phyloP scores from a whole-genome alignment of 1,140 invertebrate species.

The Choristoneura fumiferana region DNA sequence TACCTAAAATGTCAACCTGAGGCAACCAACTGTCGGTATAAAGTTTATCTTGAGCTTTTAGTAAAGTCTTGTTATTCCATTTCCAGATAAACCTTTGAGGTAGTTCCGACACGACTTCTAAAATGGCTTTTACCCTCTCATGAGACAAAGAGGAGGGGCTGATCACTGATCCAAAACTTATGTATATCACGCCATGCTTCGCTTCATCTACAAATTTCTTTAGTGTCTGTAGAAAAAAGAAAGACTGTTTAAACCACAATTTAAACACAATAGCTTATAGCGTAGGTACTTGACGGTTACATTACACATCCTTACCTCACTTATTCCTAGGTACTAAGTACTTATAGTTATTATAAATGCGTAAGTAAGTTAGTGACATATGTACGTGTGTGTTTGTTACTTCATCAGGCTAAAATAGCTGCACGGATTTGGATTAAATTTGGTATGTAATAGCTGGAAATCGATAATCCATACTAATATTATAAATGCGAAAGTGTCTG shows the following conservation, averaged over 20 bases:
- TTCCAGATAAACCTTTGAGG: conserved; percentile 85
- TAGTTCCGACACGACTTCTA: conserved; percentile 80
- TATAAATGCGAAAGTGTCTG: too few species aligned
- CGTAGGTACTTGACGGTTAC: neutral
- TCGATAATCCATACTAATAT: too few species aligned
- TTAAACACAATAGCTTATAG: neutral
- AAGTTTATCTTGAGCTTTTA: conserved; percentile 81
- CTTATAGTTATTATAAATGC: neutral
- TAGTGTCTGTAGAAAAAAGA: conserved; percentile 77
- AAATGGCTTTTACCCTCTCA: conserved; percentile 79
- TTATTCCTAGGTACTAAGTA: neutral
- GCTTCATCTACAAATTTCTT: conserved; percentile 84
- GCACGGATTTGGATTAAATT: too few species aligned
- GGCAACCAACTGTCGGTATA: conserved; percentile 84
- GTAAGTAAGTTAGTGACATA: neutral
- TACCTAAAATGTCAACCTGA: conserved; percentile 85
- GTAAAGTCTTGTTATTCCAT: conserved; percentile 82
- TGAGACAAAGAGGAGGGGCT: conserved; percentile 80
- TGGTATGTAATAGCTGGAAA: too few species aligned
- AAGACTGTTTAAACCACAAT: neutral
- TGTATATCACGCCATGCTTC: conserved; percentile 83
- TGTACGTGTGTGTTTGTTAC: neutral
- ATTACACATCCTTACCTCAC: neutral
- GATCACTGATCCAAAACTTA: conserved; percentile 85
- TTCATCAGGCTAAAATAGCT: too few species aligned